These are phyloP conservation scores for Brachystomella parvula DNA, from an alignment of 1,140 invertebrate species.

Conservation along the genomic window DNA sequence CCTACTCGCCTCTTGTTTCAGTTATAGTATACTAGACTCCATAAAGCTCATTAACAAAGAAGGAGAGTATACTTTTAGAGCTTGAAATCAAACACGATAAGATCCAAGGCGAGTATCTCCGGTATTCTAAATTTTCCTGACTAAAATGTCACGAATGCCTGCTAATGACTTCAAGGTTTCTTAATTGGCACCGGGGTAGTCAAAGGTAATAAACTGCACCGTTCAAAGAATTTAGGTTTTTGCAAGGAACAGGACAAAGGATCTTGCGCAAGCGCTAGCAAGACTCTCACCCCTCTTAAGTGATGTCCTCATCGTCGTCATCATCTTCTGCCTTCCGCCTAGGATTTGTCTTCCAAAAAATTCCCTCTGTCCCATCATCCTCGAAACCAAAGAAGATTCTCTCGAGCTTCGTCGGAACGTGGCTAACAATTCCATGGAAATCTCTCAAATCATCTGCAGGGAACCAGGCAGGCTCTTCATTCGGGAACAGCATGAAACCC, in stretches of 20 bases:
- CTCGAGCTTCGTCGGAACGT: slow-evolving; percentile 68
- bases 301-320: slow-evolving; percentile 37
- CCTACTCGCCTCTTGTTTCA: too few species aligned
- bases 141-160: too few species aligned
- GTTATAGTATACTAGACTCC: too few species aligned
- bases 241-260: neutral
- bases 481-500: slow-evolving; percentile 71
- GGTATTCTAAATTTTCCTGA: too few species aligned
- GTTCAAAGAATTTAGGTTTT: too few species aligned
- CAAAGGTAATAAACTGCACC: too few species aligned
- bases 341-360: slow-evolving; percentile 67
- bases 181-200: too few species aligned
- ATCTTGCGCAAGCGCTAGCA: slow-evolving; percentile 3
- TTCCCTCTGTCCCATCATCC: slow-evolving; percentile 68
- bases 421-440: slow-evolving; percentile 73
- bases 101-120: too few species aligned
- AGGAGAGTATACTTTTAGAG: too few species aligned
- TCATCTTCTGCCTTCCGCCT: slow-evolving; percentile 55
- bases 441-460: slow-evolving; percentile 77
- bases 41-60: too few species aligned
- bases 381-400: slow-evolving; percentile 73
- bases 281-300: neutral
- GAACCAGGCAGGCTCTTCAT: slow-evolving; percentile 85
- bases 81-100: too few species aligned
- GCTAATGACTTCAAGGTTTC: too few species aligned